These are phyloP conservation scores for Myanophis thanlyinensis DNA, from an alignment of 2,113 vertebrate species.

Conservation along the genomic window DNA sequence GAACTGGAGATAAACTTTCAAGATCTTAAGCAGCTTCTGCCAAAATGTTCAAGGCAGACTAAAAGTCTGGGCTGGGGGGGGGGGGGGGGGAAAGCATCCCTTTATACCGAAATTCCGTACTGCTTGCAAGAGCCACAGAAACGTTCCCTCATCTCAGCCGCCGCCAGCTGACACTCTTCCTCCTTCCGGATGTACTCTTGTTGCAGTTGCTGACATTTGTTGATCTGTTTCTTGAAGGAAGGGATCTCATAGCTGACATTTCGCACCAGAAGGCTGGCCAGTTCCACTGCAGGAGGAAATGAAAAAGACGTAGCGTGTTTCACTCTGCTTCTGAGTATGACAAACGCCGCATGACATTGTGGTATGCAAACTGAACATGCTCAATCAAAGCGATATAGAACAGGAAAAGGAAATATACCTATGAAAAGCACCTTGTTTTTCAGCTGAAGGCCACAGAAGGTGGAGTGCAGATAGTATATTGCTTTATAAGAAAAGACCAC, in stretches of 20 bases:
- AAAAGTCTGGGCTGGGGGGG: not conserved
- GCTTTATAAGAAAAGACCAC: not conserved
- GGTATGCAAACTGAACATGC: not conserved
- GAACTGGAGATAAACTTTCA: not conserved
- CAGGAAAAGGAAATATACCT: not conserved
- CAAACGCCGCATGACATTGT: not conserved
- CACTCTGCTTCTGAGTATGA: not conserved
- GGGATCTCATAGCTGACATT: conserved; percentile 91
- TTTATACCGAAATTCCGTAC: conserved; percentile 84
- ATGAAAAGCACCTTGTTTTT: not conserved
- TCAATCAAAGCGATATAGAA: not conserved
- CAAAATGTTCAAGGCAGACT: not conserved
- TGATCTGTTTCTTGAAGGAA: conserved; percentile 82
- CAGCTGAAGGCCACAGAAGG: not conserved
- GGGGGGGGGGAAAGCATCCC: not conserved
- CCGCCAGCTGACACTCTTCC: conserved; percentile 83
- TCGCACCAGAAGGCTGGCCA: conserved; percentile 84
- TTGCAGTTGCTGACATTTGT: conserved; percentile 88
- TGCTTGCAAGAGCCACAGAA: conserved; percentile 86
- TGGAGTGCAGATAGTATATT: not conserved
- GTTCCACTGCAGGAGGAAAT: conserved; percentile 73
- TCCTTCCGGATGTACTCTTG: conserved; percentile 84
- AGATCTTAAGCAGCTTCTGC: not conserved
- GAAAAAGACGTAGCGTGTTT: rapidly evolving
- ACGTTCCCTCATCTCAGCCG: conserved; percentile 78